Evolutionary conservation across 2,888 invertebrate species (phyloP), one percentile per base, ranked within the genome.

Genomic region (Bursaphelenchus okinawaensis): DNA sequence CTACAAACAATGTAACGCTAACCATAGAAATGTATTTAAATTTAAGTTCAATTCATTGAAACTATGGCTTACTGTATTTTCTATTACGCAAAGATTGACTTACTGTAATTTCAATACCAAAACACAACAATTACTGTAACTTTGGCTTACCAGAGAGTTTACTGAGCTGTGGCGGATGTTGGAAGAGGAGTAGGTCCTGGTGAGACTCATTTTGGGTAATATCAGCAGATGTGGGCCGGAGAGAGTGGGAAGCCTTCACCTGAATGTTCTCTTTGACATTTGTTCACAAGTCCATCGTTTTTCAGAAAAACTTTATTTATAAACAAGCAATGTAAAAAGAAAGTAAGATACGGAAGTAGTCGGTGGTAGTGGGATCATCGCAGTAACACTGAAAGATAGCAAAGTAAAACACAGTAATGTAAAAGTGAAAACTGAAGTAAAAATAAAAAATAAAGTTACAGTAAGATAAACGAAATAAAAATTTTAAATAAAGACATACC

Each of bases 271-370:
- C n/a, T 40, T n/a, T 40, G 40, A 40, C 40, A 40, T 40, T 40
- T 40, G 40, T 40, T 40, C 40, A 40, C 16, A 40, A 40, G n/a
- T 40, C 40, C 40, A 12, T n/a, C 40, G 40, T 40, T 40, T 40
- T n/a, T n/a, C 12, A 40, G 40, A 40, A 40, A 56, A 56, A n/a
- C 1, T 20, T 40, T 56, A 22, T 8, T 56, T 56, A 40, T 22
- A 20, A 26, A 56, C 31, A 56, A 56, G 27, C 27, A 56, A 56
- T 40, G 50, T 40, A 56, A 56, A 22, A 50, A 29, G 50, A 16
- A n/a, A n/a, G 12, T 4, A 3, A 40, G 2, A 6, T 40, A 40
- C 12, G 12, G 40, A 4, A 1, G 3, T 40, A n/a, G 40, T 40
- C n/a, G 16, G 40, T 40, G 3, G 16, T n/a, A n/a, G n/a, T n/a